phyloP scores from a whole-genome alignment of 2,888 invertebrate genomes.

The Tanytarsus gracilentus region DNA sequence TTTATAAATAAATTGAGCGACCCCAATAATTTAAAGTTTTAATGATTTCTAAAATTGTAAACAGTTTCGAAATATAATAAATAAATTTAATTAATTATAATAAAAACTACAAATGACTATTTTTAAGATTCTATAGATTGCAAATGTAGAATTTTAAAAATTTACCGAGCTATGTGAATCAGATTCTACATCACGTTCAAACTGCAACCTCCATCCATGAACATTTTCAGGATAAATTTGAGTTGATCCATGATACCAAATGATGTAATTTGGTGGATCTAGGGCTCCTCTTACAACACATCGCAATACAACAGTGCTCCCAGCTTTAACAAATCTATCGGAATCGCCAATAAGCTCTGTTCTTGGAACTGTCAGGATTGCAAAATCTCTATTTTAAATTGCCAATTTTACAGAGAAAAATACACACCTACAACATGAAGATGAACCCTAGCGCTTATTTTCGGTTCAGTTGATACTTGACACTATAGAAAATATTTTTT shows the following conservation, averaged over 20 bases:
- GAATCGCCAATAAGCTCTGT: conserved; percentile 74
- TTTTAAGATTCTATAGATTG: too few species aligned
- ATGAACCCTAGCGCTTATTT: conserved; percentile 87
- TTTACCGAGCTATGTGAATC: conserved; percentile 28
- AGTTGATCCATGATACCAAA: conserved; percentile 65
- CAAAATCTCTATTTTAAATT: neutral
- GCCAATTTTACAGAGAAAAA: neutral
- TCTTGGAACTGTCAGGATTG: conserved; percentile 77
- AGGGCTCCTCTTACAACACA: conserved; percentile 77
- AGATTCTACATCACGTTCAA: conserved; percentile 22
- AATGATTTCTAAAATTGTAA: neutral
- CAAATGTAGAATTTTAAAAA: neutral
- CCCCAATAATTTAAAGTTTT: too few species aligned
- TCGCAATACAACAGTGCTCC: conserved; percentile 69
- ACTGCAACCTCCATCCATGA: conserved; percentile 29
- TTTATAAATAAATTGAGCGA: too few species aligned
- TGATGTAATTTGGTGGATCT: conserved; percentile 77
- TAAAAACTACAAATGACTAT: too few species aligned
- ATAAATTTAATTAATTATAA: neutral
- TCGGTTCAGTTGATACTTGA: conserved; percentile 89
- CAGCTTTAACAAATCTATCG: conserved; percentile 75
- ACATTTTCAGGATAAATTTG: conserved; percentile 30
- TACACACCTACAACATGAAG: conserved; percentile 75
- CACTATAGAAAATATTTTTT: too few species aligned
- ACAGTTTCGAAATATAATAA: neutral